Evolutionary conservation across 2,113 vertebrate species (phyloP).

Genomic region (Mus pahari): DNA sequence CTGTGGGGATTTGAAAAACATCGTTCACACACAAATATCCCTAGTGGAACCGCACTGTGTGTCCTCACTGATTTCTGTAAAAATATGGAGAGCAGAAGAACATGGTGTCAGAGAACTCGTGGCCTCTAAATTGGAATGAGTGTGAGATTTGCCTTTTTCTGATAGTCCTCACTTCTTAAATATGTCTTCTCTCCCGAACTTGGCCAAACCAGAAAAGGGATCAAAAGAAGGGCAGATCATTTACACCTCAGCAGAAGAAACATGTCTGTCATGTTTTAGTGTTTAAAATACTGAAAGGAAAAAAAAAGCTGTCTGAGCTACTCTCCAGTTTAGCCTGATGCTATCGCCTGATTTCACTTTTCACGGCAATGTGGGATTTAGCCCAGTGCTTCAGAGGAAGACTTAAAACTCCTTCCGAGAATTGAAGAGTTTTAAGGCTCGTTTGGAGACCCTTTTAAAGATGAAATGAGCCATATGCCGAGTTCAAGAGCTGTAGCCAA

Average conservation of each 20-base stretch:
- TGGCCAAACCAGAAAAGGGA: neutral
- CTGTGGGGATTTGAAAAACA: constrained; percentile 22
- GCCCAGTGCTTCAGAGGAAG: neutral
- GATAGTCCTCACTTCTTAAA: neutral
- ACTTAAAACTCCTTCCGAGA: constrained; percentile 20
- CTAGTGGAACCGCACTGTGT: neutral
- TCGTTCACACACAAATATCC: neutral
- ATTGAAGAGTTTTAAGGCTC: neutral
- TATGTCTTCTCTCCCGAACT: neutral
- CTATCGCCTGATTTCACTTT: constrained; percentile 20
- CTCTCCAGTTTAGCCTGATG: neutral
- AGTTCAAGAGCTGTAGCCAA: neutral
- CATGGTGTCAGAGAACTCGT: neutral
- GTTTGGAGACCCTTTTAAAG: constrained; percentile 1
- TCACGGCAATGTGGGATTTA: constrained; percentile 2
- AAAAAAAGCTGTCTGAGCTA: constrained; percentile 19
- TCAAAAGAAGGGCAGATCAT: neutral
- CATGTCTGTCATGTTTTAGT: neutral
- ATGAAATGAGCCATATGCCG: neutral
- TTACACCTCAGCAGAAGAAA: neutral
- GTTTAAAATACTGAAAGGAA: constrained; percentile 34
- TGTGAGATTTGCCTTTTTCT: neutral
- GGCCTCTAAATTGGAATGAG: neutral
- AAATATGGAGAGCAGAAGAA: neutral
- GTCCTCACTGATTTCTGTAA: neutral